Conservation (phyloP, 1,140 invertebrate species). For the Drosophila athabasca region DNA sequence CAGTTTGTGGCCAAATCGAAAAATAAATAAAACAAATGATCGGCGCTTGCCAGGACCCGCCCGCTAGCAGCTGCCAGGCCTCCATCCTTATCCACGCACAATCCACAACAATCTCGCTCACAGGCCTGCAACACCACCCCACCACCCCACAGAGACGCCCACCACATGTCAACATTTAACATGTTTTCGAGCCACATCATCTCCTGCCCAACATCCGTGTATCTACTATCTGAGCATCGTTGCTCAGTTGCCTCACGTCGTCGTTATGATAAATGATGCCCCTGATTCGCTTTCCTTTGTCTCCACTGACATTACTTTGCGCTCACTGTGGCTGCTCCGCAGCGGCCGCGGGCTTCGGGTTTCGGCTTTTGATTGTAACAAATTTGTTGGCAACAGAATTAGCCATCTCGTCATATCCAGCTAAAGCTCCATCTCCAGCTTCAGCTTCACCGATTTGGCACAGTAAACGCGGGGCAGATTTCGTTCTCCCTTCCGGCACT, state of each 20-base stretch:
- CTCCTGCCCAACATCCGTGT: slow-evolving; percentile 31
- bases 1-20: slow-evolving; percentile 67
- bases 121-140: slow-evolving; percentile 46
- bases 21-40: slow-evolving; percentile 82
- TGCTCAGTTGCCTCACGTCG: slow-evolving; percentile 67
- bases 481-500: slow-evolving; percentile 22
- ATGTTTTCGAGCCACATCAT: slow-evolving; percentile 69
- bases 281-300: slow-evolving; percentile 26
- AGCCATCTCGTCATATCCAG: slow-evolving; percentile 62
- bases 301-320: slow-evolving; percentile 62
- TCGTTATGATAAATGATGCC: slow-evolving; percentile 81
- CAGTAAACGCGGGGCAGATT: slow-evolving; percentile 57
- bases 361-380: slow-evolving; percentile 74
- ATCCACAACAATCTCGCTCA: slow-evolving; percentile 64
- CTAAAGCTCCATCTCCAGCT: slow-evolving; percentile 34
- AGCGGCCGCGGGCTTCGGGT: slow-evolving; percentile 54
- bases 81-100: background rate
- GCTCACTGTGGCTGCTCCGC: slow-evolving; percentile 14
- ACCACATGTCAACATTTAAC: slow-evolving; percentile 80
- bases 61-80: background rate
- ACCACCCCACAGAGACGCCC: slow-evolving; percentile 43
- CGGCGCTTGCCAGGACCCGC: slow-evolving; percentile 28
- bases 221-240: slow-evolving; percentile 43
- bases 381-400: slow-evolving; percentile 75
- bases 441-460: slow-evolving; percentile 63